A percentile compares a stretch with the other conserved stretches of the same genome.
Evolutionary conservation across 2,888 invertebrate species (phyloP).

Genomic region (Nematopogon swammerdamellus): DNA sequence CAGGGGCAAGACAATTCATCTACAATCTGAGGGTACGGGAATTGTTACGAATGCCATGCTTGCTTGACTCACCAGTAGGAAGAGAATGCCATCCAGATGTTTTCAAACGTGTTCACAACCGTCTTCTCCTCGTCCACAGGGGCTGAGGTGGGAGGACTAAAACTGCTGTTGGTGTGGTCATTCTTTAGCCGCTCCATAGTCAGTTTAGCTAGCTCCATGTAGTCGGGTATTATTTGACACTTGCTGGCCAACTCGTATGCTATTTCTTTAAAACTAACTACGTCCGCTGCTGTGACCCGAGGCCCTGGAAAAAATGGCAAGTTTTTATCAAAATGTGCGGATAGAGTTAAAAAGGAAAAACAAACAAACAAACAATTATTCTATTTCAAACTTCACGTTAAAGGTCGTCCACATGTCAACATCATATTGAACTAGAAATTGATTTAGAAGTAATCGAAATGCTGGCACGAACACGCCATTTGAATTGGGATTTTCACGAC

Average conservation of each 20-base stretch:
- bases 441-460: too few species aligned
- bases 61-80: slow-evolving; percentile 43
- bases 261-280: slow-evolving; percentile 34
- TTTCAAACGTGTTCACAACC: slow-evolving; percentile 37
- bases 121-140: slow-evolving; percentile 12
- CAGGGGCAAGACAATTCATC: too few species aligned
- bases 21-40: too few species aligned
- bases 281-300: slow-evolving; percentile 29
- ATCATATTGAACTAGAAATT: too few species aligned
- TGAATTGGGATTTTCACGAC: too few species aligned
- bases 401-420: too few species aligned
- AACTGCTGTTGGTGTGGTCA: not conserved
- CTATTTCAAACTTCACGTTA: too few species aligned
- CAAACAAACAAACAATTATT: too few species aligned
- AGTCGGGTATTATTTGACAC: slow-evolving; percentile 46
- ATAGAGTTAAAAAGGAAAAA: too few species aligned
- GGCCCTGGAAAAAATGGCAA: slow-evolving; percentile 19
- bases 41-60: too few species aligned
- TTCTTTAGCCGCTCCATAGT: slow-evolving; percentile 26
- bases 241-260: slow-evolving; percentile 36
- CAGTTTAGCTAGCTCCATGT: slow-evolving; percentile 39
- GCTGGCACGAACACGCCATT: too few species aligned
- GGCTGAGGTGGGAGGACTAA: slow-evolving; percentile 5
- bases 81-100: slow-evolving; percentile 38
- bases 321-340: slow-evolving; percentile 1